Evolutionary conservation across 1,140 invertebrate species (phyloP), one percentile per base, ranked within the genome.

Genomic region (Papilio polyxenes): DNA sequence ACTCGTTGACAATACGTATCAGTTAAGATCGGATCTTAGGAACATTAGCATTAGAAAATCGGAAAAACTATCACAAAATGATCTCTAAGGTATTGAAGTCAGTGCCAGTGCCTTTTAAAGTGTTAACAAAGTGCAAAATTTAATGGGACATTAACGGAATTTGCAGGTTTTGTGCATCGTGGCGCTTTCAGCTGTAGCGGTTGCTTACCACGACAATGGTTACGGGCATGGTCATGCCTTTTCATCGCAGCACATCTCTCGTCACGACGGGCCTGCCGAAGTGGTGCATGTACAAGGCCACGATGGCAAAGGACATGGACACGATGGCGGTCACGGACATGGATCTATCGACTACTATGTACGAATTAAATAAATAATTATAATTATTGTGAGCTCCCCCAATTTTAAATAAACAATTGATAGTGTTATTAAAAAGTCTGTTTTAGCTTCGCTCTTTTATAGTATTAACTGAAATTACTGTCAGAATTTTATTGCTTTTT

Each of bases 171-270:
- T 91, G 74, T 91, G 85, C 53, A 72, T 88, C 17, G 82, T 83
- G 48, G 85, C 84, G 49, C 37, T 89, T 49, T 59, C 87, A 20
- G 85, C 85, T 20, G 83, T 82, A 11, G 86, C 76, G 20, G 81
- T 83, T 23, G 87, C 86, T 23, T 56, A 86, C 13, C 79, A 89
- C 13, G 88, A 81, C 31, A 86, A 89, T 11, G 83, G 82, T 4
- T 86, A 90, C 9, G 83, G 82, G 2, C 84, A 88, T 62, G 83
- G 81, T 5, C 83, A 83, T 74, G 89, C 86, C 13, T 87, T 86
- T 84, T 92, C 90, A 1, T 91, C 91, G 0, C 88, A 90, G 80
- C 88, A 90, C 81, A 87, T 90, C 76, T 85, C 86, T 23, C 85
- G 87, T 8, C 86, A 90, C 75, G 89, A 92, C 69, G 89, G 89